Evolutionary conservation across 2,797 vertebrate species (phyloP).

Genomic region (Naso thynnoides): DNA sequence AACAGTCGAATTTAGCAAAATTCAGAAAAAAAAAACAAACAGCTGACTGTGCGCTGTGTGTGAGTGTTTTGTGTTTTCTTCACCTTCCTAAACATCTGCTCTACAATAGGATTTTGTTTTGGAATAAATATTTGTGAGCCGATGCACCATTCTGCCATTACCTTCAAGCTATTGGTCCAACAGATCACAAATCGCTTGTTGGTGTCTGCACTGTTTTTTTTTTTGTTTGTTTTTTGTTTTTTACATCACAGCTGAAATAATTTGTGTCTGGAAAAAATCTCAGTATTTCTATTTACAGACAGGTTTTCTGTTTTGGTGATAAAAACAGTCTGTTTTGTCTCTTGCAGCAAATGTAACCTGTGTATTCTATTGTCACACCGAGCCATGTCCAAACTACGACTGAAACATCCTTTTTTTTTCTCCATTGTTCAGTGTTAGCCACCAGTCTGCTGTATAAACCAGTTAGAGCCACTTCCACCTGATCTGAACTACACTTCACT

Average conservation of each 20-base stretch:
- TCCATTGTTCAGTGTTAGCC: background rate
- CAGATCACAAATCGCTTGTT: background rate
- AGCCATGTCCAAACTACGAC: background rate
- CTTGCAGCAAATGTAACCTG: background rate
- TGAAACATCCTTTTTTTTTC: background rate
- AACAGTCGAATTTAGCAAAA: conserved; percentile 8
- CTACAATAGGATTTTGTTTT: background rate
- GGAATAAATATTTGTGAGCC: background rate
- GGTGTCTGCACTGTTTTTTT: no score
- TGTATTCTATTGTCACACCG: background rate
- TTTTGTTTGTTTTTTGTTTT: background rate
- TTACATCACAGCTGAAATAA: background rate
- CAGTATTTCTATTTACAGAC: background rate
- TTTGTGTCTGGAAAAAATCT: background rate
- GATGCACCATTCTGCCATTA: background rate
- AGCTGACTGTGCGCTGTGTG: background rate
- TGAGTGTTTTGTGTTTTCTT: background rate
- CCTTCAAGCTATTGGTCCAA: background rate
- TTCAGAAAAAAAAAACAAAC: background rate
- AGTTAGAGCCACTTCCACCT: background rate
- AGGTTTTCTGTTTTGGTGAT: background rate
- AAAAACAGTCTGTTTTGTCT: background rate
- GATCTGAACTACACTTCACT: conserved; percentile 43
- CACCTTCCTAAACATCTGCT: background rate
- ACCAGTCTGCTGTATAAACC: background rate